phyloP scores from a whole-genome alignment of 2,113 vertebrate genomes.

The Pterocles gutturalis region DNA sequence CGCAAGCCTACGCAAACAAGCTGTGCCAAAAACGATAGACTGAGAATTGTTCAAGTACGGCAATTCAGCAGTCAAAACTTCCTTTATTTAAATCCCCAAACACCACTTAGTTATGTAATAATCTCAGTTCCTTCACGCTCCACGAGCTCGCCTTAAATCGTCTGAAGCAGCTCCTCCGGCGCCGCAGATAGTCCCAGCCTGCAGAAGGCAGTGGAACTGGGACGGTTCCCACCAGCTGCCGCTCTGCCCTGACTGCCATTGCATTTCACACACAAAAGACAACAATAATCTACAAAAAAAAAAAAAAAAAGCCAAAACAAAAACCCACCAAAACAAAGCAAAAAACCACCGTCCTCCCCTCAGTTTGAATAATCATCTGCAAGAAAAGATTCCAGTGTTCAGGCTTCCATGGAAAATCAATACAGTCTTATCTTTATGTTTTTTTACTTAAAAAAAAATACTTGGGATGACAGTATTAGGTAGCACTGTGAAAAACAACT shows the following conservation, averaged over 20 bases:
- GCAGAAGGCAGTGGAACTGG: not conserved
- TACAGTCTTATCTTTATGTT: constrained; percentile 65
- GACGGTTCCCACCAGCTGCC: constrained; percentile 20
- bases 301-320: not conserved
- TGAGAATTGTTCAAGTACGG: constrained; percentile 49
- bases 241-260: not conserved
- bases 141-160: not conserved
- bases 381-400: constrained; percentile 52
- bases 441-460: constrained; percentile 57
- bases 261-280: constrained; percentile 32
- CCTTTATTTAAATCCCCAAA: constrained; percentile 74
- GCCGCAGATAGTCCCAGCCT: not conserved
- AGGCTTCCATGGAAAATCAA: constrained; percentile 63
- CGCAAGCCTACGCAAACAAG: not conserved
- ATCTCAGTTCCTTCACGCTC: constrained; percentile 40
- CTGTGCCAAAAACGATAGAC: constrained; percentile 75
- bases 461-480: constrained; percentile 68
- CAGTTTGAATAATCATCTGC: constrained; percentile 2
- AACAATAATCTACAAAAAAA: not conserved
- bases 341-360: not conserved
- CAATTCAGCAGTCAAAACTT: constrained; percentile 72
- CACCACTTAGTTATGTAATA: constrained; percentile 59
- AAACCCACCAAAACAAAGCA: not conserved
- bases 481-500: constrained; percentile 79
- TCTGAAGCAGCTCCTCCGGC: constrained; percentile 41